A percentile compares a stretch with the other conserved stretches of the same genome.
phyloP scores from a whole-genome alignment of 2,797 vertebrate genomes.

The Saguinus oedipus region DNA sequence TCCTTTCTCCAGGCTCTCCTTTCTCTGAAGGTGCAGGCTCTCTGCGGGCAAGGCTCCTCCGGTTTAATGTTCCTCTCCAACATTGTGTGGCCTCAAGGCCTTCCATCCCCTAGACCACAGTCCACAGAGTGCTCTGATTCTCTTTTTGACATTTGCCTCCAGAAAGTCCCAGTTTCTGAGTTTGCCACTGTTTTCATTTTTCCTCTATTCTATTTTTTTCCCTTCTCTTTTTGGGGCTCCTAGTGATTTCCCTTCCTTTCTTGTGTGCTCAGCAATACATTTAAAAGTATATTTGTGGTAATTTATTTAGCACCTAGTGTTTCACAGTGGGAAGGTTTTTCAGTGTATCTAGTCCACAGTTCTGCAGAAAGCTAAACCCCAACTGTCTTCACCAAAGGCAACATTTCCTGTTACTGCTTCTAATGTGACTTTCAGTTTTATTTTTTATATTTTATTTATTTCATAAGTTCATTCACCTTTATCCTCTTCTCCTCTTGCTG shows the following conservation, averaged over 20 bases:
- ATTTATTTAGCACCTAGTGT: constrained; percentile 28
- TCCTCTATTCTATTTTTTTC: not conserved
- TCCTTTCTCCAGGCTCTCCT: not conserved
- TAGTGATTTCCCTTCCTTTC: constrained; percentile 40
- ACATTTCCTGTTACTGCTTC: not conserved
- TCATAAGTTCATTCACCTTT: constrained; percentile 13
- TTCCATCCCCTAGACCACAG: not conserved
- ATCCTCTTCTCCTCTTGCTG: not conserved
- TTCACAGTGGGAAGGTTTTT: not conserved
- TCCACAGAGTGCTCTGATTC: not conserved
- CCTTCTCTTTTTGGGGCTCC: not conserved
- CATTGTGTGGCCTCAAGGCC: not conserved
- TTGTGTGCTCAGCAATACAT: not conserved
- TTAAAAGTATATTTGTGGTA: constrained; percentile 32
- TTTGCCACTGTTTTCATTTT: not conserved
- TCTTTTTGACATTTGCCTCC: not conserved
- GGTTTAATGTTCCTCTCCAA: not conserved
- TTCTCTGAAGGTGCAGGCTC: not conserved
- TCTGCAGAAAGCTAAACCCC: not conserved
- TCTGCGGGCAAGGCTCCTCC: not conserved
- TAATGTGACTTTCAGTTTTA: constrained; percentile 8
- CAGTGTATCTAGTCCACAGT: not conserved
- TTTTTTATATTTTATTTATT: constrained; percentile 18
- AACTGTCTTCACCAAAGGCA: not conserved
- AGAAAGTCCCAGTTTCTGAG: not conserved